Conservation (phyloP, 2,888 invertebrate species). For the Acanthosepion esculentum region DNA sequence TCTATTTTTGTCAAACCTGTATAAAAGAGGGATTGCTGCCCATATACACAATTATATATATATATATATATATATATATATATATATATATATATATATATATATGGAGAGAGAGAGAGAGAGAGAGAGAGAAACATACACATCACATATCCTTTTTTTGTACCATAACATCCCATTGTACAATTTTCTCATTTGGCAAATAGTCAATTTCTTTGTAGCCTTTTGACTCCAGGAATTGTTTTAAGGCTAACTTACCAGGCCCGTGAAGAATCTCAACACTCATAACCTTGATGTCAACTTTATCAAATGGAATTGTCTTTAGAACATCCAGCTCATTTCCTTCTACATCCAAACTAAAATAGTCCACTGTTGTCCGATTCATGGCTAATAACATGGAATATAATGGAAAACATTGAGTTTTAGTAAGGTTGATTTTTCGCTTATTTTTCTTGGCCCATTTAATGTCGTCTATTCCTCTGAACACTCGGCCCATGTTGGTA, state of each 20-base stretch:
- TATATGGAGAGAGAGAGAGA: no score
- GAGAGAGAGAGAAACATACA: neutral
- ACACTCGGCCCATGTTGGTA: conserved; percentile 57
- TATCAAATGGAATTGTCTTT: conserved; percentile 79
- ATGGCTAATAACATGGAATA: conserved; percentile 87
- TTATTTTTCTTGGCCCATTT: conserved; percentile 56
- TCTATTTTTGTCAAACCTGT: no score
- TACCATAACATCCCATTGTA: neutral
- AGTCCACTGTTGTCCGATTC: conserved; percentile 82
- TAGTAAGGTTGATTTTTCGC: conserved; percentile 52
- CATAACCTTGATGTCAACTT: conserved; percentile 76
- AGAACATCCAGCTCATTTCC: conserved; percentile 78
- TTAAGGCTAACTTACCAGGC: neutral
- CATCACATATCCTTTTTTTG: neutral
- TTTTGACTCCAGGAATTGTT: neutral
- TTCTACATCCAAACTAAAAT: conserved; percentile 82
- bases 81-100: no score
- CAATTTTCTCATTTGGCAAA: neutral
- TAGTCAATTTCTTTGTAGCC: neutral
- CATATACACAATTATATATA: no score
- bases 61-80: no score
- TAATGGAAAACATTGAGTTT: conserved; percentile 87
- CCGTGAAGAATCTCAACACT: conserved; percentile 61
- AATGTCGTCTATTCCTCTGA: conserved; percentile 50
- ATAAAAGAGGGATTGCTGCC: no score